Evolutionary conservation across 2,797 vertebrate genomes (phyloP), one percentile per base, ranked within the genome.

Genomic region (Paguma larvata): DNA sequence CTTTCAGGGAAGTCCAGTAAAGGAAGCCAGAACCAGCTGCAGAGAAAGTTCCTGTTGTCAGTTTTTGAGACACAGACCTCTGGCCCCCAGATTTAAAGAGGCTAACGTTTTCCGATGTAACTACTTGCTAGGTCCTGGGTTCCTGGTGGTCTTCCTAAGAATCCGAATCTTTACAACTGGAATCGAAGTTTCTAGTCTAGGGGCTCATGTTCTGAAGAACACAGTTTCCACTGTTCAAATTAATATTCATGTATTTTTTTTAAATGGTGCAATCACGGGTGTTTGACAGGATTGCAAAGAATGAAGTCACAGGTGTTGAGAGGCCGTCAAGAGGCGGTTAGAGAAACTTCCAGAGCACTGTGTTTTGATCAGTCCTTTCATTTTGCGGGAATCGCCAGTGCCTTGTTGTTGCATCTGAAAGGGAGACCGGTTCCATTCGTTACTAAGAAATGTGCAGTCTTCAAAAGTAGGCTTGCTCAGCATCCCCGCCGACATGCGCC

Each of bases 341-440:
- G 89, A 59, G 87, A 98, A 95, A 48, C 34, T 90, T 91, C n/a
- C 89, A 93, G 97, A 98, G 96, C 98, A 98, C 98, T 98, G 98
- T 98, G 98, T 98, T 97, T 97, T 97, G 90, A 96, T 78, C 53
- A 91, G 21, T 78, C 32, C 85, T 91, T 97, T 96, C 34, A 25
- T 95, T 97, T 86, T 32, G 53, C n/a, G 38, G 19, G 97, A 78
- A 97, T 93, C 91, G 86, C 89, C 89, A 95, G 95, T 91, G 96
- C 94, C 96, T 97, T 95, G 70, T 65, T 70, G 18, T 91, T 95
- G 63, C 62, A 12, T 95, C 56, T 89, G 85, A 92, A 96, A 95
- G 68, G 73, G 53, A 85, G 14, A 5, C 51, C n/a, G 4, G 23
- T 51, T 59, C 11, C 1, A 14, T 70, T 86, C 56, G 21, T 73